Evolutionary conservation across 1,140 invertebrate genomes (phyloP).

Genomic region (Cherax destructor): DNA sequence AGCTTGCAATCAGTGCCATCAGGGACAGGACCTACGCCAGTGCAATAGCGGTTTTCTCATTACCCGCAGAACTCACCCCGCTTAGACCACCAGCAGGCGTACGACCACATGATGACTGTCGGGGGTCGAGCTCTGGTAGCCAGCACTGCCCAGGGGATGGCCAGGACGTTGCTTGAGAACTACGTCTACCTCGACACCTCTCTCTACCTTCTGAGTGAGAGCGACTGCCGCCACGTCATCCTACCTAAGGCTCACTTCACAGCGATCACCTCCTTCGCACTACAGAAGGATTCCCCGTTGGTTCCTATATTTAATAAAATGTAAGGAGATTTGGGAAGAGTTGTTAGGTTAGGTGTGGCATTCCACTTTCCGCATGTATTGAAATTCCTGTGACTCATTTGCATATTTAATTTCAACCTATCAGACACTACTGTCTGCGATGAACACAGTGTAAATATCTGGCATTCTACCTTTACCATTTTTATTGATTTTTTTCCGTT

Average conservation of each 20-base stretch:
- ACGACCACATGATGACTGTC: neutral
- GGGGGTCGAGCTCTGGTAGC: neutral
- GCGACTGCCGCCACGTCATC: constrained; percentile 42
- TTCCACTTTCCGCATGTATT: too few relatives aligned
- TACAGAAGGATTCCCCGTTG: constrained; percentile 52
- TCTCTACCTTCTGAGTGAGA: neutral
- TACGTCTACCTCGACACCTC: constrained; percentile 18
- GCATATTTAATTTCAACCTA: too few relatives aligned
- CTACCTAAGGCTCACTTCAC: constrained; percentile 20
- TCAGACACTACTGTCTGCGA: too few relatives aligned
- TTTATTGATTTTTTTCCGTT: too few relatives aligned
- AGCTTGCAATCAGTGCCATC: too few relatives aligned
- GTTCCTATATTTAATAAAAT: constrained; percentile 34
- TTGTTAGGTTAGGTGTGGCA: too few relatives aligned
- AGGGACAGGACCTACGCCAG: too few relatives aligned
- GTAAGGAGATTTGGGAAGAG: constrained; percentile 5
- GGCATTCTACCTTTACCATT: too few relatives aligned
- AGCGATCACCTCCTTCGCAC: constrained; percentile 23
- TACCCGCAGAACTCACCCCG: neutral
- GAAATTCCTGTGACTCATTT: too few relatives aligned
- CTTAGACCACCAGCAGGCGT: neutral
- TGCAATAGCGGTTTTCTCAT: too few relatives aligned
- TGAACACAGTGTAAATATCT: too few relatives aligned
- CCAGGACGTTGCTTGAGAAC: constrained; percentile 6
- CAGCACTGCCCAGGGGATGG: constrained; percentile 4